A percentile compares a stretch with the other conserved stretches of the same genome.
Evolutionary conservation across 2,888 invertebrate genomes (phyloP).

Genomic region (Hymenopus coronatus): DNA sequence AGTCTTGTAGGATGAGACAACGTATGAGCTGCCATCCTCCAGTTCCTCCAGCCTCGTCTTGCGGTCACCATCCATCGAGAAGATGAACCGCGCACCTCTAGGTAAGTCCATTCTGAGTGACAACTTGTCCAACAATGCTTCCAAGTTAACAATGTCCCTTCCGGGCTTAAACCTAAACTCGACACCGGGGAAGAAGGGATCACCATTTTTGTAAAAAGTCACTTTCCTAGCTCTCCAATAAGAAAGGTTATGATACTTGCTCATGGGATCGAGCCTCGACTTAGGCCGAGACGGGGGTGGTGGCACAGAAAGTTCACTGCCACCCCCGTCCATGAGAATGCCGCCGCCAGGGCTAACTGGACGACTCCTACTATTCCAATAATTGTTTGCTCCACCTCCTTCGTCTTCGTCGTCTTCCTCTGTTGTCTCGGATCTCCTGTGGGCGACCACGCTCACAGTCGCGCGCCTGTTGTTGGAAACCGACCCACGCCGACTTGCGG

Average conservation of each 20-base stretch:
- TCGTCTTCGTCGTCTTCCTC: conserved; percentile 24
- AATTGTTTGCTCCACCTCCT: conserved; percentile 38
- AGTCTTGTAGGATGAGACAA: conserved; percentile 87
- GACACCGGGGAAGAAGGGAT: conserved; percentile 86
- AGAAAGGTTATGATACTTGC: conserved; percentile 73
- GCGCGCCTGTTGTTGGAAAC: not conserved
- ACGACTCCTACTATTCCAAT: conserved; percentile 54
- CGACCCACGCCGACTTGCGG: not conserved
- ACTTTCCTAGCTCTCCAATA: conserved; percentile 85
- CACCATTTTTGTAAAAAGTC: conserved; percentile 90
- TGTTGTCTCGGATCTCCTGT: not conserved
- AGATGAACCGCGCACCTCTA: conserved; percentile 85
- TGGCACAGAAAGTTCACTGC: conserved; percentile 56
- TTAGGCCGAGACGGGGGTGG: conserved; percentile 52
- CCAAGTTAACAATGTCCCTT: conserved; percentile 80
- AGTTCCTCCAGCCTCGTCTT: conserved; percentile 81
- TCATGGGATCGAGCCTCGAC: conserved; percentile 53
- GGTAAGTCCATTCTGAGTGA: conserved; percentile 85
- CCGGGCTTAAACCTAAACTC: conserved; percentile 87
- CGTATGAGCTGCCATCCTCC: conserved; percentile 88
- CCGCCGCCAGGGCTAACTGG: conserved; percentile 47
- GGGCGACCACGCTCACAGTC: not conserved
- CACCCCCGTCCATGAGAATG: conserved; percentile 53
- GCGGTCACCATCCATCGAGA: conserved; percentile 86
- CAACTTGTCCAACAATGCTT: conserved; percentile 79